A percentile compares a stretch with the other conserved stretches of the same genome.
These are phyloP conservation scores for Catharus minimus DNA, from an alignment of 2,113 vertebrate species.

Conservation along the genomic window DNA sequence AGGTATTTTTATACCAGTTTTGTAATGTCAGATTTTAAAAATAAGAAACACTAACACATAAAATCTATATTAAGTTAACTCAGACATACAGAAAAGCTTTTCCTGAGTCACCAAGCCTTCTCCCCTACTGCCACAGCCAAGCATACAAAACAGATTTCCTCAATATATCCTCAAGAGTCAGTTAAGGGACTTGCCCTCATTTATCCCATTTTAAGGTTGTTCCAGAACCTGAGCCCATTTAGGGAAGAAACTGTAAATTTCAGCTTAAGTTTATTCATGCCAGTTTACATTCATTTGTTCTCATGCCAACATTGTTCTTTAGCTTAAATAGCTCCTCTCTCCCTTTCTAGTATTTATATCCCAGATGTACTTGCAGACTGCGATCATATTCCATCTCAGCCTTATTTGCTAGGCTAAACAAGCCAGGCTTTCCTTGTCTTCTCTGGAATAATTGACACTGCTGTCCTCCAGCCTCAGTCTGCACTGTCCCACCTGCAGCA, in stretches of 20 bases:
- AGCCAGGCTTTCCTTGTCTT: background rate
- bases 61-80: background rate
- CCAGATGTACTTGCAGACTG: background rate
- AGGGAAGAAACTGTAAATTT: background rate
- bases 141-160: background rate
- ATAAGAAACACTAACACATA: background rate
- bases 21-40: background rate
- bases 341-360: background rate
- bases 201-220: background rate
- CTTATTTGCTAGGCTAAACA: background rate
- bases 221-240: background rate
- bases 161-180: background rate
- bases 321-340: conserved; percentile 6
- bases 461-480: background rate
- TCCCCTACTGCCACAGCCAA: background rate
- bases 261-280: background rate
- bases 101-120: background rate
- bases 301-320: background rate
- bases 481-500: background rate
- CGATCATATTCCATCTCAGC: background rate
- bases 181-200: background rate
- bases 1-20: background rate
- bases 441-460: background rate
- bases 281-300: background rate
- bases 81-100: background rate